phyloP scores from a whole-genome alignment of 2,113 vertebrate genomes.

The Cyanoliseus patagonus region DNA sequence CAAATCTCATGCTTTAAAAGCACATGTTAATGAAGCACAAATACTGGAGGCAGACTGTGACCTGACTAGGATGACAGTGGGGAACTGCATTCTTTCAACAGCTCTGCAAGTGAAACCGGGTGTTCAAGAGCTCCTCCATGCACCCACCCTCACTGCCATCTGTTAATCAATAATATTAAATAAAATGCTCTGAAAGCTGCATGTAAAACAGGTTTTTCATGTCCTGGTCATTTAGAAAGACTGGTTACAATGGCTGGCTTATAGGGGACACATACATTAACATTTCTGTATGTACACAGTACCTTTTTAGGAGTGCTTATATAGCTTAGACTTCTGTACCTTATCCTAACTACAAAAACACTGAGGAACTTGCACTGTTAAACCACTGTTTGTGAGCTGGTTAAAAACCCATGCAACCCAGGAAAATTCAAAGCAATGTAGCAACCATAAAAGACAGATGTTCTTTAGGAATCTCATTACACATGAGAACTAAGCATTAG shows the following conservation, averaged over 20 bases:
- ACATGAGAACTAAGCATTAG: neutral
- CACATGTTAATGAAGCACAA: neutral
- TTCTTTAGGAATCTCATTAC: neutral
- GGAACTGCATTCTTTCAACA: neutral
- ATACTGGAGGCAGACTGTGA: neutral
- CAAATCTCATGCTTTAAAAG: neutral
- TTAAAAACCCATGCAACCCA: neutral
- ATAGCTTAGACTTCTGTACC: neutral
- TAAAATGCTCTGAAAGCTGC: neutral
- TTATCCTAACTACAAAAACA: neutral
- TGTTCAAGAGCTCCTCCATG: neutral
- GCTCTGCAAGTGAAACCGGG: neutral
- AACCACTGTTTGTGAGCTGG: neutral
- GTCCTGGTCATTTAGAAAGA: neutral
- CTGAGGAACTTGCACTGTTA: neutral
- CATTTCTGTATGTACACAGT: neutral
- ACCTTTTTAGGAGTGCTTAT: neutral
- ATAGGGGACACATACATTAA: neutral
- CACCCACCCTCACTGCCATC: neutral
- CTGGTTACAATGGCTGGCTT: neutral
- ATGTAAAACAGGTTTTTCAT: neutral
- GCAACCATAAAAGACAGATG: neutral
- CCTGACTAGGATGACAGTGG: neutral
- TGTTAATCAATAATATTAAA: neutral
- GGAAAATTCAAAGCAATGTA: neutral